These are phyloP conservation scores for Hetaerina americana DNA, from an alignment of 1,140 invertebrate genomes.

Conservation along the genomic window DNA sequence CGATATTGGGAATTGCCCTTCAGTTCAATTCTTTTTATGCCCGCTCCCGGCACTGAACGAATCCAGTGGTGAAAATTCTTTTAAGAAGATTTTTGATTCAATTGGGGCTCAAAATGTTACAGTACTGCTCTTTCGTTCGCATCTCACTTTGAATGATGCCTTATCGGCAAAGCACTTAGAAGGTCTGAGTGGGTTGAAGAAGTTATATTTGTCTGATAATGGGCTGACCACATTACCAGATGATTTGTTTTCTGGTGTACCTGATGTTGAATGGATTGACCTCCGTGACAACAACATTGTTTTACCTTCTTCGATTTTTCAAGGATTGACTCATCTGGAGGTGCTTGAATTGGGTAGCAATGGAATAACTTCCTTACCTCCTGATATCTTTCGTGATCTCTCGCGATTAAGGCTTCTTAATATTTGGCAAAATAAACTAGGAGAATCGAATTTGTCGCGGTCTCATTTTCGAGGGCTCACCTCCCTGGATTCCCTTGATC, in stretches of 20 bases:
- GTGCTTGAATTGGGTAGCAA: neutral
- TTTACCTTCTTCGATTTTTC: neutral
- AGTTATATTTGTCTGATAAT: neutral
- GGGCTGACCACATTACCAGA: neutral
- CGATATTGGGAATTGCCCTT: neutral
- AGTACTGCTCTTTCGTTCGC: neutral
- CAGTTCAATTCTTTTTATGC: neutral
- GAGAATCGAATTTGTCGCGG: neutral
- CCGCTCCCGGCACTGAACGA: neutral
- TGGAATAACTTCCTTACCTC: neutral
- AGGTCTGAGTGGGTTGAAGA: neutral
- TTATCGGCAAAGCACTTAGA: neutral
- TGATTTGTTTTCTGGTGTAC: neutral
- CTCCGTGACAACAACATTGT: neutral
- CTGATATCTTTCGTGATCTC: neutral
- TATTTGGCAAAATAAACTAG: neutral
- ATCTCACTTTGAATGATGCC: neutral
- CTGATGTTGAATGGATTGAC: neutral
- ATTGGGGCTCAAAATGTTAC: neutral
- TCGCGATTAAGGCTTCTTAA: neutral
- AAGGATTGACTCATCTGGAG: neutral
- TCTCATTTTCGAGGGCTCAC: neutral
- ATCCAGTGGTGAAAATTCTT: neutral
- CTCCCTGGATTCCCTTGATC: neutral
- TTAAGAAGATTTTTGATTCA: neutral